Evolutionary conservation across 1,140 invertebrate species (phyloP).

Genomic region (Coptotermes formosanus): DNA sequence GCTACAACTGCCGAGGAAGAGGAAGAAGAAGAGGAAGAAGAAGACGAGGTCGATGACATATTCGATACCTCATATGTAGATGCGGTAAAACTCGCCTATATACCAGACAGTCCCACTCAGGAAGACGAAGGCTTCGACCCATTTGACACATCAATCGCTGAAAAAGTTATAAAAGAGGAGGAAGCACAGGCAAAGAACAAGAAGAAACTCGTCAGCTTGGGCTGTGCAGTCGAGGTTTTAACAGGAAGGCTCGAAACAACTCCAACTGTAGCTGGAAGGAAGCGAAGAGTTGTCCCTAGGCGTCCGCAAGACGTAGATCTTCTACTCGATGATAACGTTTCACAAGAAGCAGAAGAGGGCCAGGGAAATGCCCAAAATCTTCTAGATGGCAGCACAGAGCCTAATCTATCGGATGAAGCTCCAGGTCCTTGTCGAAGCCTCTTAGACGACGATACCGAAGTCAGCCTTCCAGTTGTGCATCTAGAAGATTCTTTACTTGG

Average conservation of each 20-base stretch:
- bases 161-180: constrained; percentile 70
- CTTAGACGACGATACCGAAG: constrained; percentile 26
- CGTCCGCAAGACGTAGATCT: constrained; percentile 39
- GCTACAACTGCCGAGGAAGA: constrained; percentile 38
- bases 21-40: constrained; percentile 63
- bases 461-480: neutral
- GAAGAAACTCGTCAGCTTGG: constrained; percentile 70
- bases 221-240: constrained; percentile 44
- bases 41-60: constrained; percentile 75
- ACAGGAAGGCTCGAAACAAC: constrained; percentile 38
- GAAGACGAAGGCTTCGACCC: constrained; percentile 68
- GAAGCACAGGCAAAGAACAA: constrained; percentile 53
- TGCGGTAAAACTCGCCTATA: constrained; percentile 79
- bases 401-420: neutral
- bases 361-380: neutral
- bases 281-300: constrained; percentile 31
- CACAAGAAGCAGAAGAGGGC: neutral
- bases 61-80: constrained; percentile 87
- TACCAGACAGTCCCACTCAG: constrained; percentile 70
- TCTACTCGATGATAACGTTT: constrained; percentile 28
- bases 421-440: constrained; percentile 17
- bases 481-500: neutral
- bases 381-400: constrained; percentile 32
- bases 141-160: constrained; percentile 84
- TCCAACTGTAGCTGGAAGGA: constrained; percentile 26